phyloP scores from a whole-genome alignment of 2,888 invertebrate species.

The Lomographa bimaculata region DNA sequence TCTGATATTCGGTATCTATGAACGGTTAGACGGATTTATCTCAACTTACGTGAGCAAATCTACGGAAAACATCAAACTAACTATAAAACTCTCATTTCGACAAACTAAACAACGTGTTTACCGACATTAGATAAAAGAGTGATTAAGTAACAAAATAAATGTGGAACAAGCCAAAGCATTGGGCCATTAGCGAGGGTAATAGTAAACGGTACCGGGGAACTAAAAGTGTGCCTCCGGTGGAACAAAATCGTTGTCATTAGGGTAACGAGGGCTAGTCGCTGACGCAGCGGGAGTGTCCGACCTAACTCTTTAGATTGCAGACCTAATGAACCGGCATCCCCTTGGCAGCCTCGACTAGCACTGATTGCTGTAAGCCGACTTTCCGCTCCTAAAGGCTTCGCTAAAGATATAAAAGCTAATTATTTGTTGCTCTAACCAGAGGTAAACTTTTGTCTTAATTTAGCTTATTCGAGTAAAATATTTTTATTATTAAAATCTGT shows the following conservation, averaged over 20 bases:
- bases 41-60: too few relatives aligned
- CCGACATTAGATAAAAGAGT: slow-evolving; percentile 45
- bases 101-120: slow-evolving; percentile 36
- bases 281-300: slow-evolving; percentile 66
- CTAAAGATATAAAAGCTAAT: slow-evolving; percentile 44
- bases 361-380: slow-evolving; percentile 51
- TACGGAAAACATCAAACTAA: too few relatives aligned
- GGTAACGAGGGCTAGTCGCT: slow-evolving; percentile 75
- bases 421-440: slow-evolving; percentile 25
- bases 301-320: slow-evolving; percentile 66
- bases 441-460: slow-evolving; percentile 28
- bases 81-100: too few relatives aligned
- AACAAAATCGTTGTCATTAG: slow-evolving; percentile 80
- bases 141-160: slow-evolving; percentile 64
- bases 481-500: slow-evolving; percentile 26
- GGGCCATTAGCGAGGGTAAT: slow-evolving; percentile 71
- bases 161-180: slow-evolving; percentile 61
- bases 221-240: slow-evolving; percentile 71
- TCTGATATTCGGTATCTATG: too few relatives aligned
- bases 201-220: slow-evolving; percentile 70
- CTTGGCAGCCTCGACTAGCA: slow-evolving; percentile 53
- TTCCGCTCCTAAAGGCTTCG: slow-evolving; percentile 45
- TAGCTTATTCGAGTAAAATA: slow-evolving; percentile 26
- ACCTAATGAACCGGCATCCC: slow-evolving; percentile 72
- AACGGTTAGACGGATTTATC: too few relatives aligned